phyloP scores from a whole-genome alignment of 2,113 vertebrate species.

The human (Homo sapiens) region GRCh38 chr6:54398501-54399000 shows the following conservation, averaged over 20 bases:
- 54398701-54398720: not conserved
- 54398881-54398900: conserved; percentile 4
- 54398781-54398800: not conserved
- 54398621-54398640: not conserved
- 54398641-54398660: not conserved
- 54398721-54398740: not conserved
- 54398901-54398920: conserved; percentile 11
- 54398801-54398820: not conserved
- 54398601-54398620: not conserved
- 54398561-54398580: not conserved
- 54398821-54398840: not conserved
- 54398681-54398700: not conserved
- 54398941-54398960: not conserved
- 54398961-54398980: not conserved
- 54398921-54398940: not conserved
- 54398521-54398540: conserved; percentile 12
- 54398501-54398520: not conserved
- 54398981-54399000: conserved; percentile 44
- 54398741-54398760: not conserved
- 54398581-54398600: not conserved
- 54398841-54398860: not conserved
- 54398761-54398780: not conserved
- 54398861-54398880: not conserved
- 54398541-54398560: not conserved
- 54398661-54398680: not conserved